These are phyloP conservation scores for Gadus chalcogrammus DNA, from an alignment of 2,113 vertebrate species.

Conservation along the genomic window DNA sequence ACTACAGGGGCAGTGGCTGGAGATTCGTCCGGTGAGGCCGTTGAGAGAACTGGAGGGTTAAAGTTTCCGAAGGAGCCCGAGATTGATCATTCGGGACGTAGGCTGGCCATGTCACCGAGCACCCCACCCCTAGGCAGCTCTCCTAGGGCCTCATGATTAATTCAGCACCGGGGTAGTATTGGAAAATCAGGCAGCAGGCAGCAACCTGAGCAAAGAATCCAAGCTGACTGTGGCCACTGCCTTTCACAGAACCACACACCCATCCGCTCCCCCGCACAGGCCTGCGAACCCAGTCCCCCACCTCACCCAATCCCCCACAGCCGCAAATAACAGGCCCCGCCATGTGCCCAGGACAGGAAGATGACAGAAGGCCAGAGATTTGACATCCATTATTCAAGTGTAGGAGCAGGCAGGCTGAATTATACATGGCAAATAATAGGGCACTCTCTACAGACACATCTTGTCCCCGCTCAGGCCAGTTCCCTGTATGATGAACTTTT, in stretches of 20 bases:
- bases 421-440: slow-evolving; percentile 58
- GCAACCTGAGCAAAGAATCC: slow-evolving; percentile 53
- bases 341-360: slow-evolving; percentile 45
- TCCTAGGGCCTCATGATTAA: slow-evolving; percentile 80
- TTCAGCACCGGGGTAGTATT: slow-evolving; percentile 74
- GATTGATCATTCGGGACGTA: slow-evolving; percentile 59
- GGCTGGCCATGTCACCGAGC: slow-evolving; percentile 70
- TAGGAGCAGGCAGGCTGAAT: slow-evolving; percentile 61
- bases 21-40: not conserved
- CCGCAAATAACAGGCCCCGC: slow-evolving; percentile 23
- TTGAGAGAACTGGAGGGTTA: slow-evolving; percentile 21
- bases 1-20: not conserved
- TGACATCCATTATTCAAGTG: slow-evolving; percentile 77
- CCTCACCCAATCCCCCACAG: slow-evolving; percentile 34
- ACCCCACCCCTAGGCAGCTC: slow-evolving; percentile 60
- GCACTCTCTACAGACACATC: slow-evolving; percentile 40
- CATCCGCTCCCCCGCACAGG: slow-evolving; percentile 26
- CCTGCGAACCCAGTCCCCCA: slow-evolving; percentile 28
- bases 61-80: slow-evolving; percentile 54
- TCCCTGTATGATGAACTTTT: not conserved
- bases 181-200: slow-evolving; percentile 69
- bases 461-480: slow-evolving; percentile 17
- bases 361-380: slow-evolving; percentile 72
- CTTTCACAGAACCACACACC: slow-evolving; percentile 43
- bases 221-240: slow-evolving; percentile 28